Evolutionary conservation across 1,140 invertebrate genomes (phyloP).

Genomic region (Musca vetustissima): DNA sequence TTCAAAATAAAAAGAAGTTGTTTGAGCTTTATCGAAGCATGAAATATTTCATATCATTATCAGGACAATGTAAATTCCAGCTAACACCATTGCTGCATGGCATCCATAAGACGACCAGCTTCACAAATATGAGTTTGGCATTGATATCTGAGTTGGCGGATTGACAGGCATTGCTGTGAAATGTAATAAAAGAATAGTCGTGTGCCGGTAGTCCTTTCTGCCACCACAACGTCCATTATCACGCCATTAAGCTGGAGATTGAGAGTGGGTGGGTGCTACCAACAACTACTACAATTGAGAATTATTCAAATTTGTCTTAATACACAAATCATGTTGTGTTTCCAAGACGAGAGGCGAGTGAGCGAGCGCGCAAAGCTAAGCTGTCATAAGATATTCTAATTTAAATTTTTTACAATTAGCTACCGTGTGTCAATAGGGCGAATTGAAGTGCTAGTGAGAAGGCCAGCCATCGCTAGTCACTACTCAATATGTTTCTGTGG

Average conservation of each 20-base stretch:
- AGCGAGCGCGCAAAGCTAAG: too few species aligned
- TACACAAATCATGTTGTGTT: slow-evolving; percentile 6
- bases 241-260: background rate
- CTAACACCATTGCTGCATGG: background rate
- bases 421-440: too few species aligned
- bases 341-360: background rate
- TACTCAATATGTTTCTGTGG: too few species aligned
- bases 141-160: too few species aligned
- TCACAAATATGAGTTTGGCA: too few species aligned
- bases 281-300: background rate
- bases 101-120: too few species aligned
- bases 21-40: slow-evolving; percentile 14
- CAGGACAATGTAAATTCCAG: background rate
- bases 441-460: too few species aligned
- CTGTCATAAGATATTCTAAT: too few species aligned
- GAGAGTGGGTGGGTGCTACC: background rate
- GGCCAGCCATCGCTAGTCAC: too few species aligned
- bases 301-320: slow-evolving; percentile 8
- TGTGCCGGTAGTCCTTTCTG: background rate
- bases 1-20: background rate
- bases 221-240: slow-evolving; percentile 2
- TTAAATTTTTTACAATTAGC: too few species aligned
- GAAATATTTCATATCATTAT: slow-evolving; percentile 17
- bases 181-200: too few species aligned
- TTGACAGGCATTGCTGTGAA: too few species aligned